Conservation (phyloP, 92 coral and sea anemone species). For the Palythoa heliodiscus region DNA sequence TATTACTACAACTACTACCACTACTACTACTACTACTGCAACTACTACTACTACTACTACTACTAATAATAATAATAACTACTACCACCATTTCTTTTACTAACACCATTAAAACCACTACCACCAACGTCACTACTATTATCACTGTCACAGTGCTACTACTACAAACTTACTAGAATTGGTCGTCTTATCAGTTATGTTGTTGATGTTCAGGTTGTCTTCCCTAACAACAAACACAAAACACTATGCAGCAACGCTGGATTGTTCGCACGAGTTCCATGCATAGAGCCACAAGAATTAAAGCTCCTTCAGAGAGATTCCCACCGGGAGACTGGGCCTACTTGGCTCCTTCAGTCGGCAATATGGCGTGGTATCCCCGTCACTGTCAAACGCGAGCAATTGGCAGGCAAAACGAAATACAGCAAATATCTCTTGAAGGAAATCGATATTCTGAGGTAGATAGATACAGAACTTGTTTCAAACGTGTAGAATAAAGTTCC, state of each 20-base stretch:
- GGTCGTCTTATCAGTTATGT: no score
- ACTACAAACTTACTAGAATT: no score
- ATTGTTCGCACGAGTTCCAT: slow-evolving; percentile 35
- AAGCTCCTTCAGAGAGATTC: slow-evolving; percentile 35
- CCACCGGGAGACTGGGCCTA: slow-evolving; percentile 49
- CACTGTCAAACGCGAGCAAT: slow-evolving; percentile 52
- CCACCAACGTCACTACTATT: no score
- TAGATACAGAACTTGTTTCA: neutral
- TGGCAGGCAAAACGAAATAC: slow-evolving; percentile 4
- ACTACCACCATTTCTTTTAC: no score
- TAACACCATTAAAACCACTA: no score
- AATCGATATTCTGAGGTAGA: slow-evolving; percentile 63
- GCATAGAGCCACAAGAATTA: slow-evolving; percentile 46
- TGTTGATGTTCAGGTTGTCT: neutral
- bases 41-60: no score
- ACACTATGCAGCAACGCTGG: slow-evolving; percentile 17
- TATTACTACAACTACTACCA: neutral
- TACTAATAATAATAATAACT: no score
- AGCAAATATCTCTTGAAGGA: slow-evolving; percentile 49
- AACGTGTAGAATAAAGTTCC: no score
- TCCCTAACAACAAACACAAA: neutral
- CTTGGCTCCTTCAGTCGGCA: slow-evolving; percentile 57
- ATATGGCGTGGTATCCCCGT: slow-evolving; percentile 69
- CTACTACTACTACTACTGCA: neutral
- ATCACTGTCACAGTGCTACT: no score